These are phyloP conservation scores for Erpetoichthys calabaricus DNA, from an alignment of 2,797 vertebrate species.

Conservation along the genomic window DNA sequence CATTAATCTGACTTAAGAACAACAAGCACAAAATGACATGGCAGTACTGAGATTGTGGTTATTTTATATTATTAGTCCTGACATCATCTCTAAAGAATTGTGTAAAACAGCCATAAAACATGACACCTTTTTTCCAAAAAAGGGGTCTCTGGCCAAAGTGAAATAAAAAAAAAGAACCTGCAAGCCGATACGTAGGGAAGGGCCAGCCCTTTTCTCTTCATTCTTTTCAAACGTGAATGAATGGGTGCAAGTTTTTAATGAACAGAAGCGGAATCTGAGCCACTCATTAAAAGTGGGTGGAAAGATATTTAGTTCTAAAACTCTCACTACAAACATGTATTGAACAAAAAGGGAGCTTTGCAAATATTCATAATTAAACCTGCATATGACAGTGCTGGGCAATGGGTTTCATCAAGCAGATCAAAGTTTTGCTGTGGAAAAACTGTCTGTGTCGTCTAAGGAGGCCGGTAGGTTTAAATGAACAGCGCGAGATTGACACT, in stretches of 20 bases:
- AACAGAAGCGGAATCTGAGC: background rate
- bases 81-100: too few species aligned
- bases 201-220: constrained; percentile 17
- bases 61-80: too few species aligned
- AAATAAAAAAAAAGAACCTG: background rate
- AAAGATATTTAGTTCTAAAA: constrained; percentile 14
- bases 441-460: constrained; percentile 45
- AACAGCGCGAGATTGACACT: background rate
- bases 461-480: constrained; percentile 38
- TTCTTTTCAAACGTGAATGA: constrained; percentile 15
- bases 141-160: too few species aligned
- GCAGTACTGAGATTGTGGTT: too few species aligned
- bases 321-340: constrained; percentile 30
- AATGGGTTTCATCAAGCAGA: constrained; percentile 24
- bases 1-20: too few species aligned
- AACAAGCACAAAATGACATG: too few species aligned
- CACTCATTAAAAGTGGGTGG: background rate
- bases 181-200: background rate
- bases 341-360: constrained; percentile 6
- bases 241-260: constrained; percentile 20
- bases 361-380: constrained; percentile 8
- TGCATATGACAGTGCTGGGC: constrained; percentile 15
- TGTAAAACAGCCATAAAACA: too few species aligned
- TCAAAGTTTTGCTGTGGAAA: constrained; percentile 46
- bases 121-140: too few species aligned